Base-by-base conservation (phyloP, 2,797 vertebrate species). In the Ctenochaetus hawaiiensis region DNA sequence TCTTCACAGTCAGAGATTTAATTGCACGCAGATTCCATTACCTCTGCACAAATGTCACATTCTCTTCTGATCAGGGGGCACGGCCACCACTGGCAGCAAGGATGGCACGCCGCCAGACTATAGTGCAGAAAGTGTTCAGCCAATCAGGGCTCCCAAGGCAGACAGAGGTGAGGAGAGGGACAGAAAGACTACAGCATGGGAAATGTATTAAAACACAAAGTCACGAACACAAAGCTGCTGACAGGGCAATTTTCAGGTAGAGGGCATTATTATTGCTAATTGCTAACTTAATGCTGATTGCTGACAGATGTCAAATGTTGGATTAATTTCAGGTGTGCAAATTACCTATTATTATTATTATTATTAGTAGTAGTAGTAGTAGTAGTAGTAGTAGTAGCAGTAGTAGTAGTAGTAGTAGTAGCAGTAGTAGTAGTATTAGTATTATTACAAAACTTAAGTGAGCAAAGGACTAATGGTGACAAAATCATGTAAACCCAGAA, bases 11-110 rank as follows among this genome's bases (percentile, higher is more conserved):
- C 94, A 94, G 96, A 93, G 96, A 95, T 97, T 96, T 93, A 94
- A 95, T 96, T 97, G 96, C 95, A 95, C 92, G 93, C 93, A 94
- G 95, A 98, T 97, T 97, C 96, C 96, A 98, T 98, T 97, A 97
- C 96, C 94, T 95, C 95, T 92, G 95, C 87, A 93, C 96, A 97
- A 98, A 97, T 97, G 97, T 96, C 96, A 97, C 94, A 94, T 96
- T 97, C 96, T 96, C 96, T 97, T 96, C 95, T 96, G 94, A 97
- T 96, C 96, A 96, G 96, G 95, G 86, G 95, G 94, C 94, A 96
- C 90, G 91, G 94, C 95, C 94, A 94, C 95, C 94, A 95, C 96
- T 94, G 94, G 95, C 94, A 96, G 94, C 91, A 84, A 85, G 85
- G 91, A 87, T 95, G 96, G 95, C 95, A 91, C 90, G 83, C 81